phyloP scores from a whole-genome alignment of 2,888 invertebrate species.

The Rhopalosiphum nymphaeae region DNA sequence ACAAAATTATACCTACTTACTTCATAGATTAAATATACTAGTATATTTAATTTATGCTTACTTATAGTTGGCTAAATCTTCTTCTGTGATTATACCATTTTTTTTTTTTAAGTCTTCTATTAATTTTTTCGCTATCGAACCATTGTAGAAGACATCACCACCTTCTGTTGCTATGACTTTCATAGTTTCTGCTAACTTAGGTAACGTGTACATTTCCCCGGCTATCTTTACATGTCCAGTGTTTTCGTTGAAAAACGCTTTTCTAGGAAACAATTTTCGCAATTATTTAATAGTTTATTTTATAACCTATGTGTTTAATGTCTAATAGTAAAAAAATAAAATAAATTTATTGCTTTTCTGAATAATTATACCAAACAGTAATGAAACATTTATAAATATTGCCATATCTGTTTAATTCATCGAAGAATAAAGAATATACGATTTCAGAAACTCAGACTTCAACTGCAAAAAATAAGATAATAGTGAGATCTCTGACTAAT shows the following conservation, averaged over 20 bases:
- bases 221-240: slow-evolving; percentile 72
- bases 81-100: slow-evolving; percentile 83
- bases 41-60: no score
- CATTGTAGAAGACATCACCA: slow-evolving; percentile 81
- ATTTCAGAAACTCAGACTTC: not conserved
- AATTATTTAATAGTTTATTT: not conserved
- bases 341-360: not conserved
- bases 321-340: not conserved
- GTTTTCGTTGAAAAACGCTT: slow-evolving; percentile 51
- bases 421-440: not conserved
- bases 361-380: not conserved
- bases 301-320: not conserved
- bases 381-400: not conserved
- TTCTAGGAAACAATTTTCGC: not conserved
- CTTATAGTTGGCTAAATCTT: slow-evolving; percentile 83
- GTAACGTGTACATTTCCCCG: slow-evolving; percentile 78
- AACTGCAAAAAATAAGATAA: not conserved
- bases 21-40: no score
- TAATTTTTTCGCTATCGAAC: slow-evolving; percentile 77
- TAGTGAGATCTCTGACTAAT: not conserved
- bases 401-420: not conserved
- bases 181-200: slow-evolving; percentile 79
- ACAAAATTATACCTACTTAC: no score
- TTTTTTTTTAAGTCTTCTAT: slow-evolving; percentile 78
- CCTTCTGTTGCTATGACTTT: slow-evolving; percentile 78